Conservation (phyloP, 2,113 vertebrate species). For the Rhinopomastus cyanomelas region DNA sequence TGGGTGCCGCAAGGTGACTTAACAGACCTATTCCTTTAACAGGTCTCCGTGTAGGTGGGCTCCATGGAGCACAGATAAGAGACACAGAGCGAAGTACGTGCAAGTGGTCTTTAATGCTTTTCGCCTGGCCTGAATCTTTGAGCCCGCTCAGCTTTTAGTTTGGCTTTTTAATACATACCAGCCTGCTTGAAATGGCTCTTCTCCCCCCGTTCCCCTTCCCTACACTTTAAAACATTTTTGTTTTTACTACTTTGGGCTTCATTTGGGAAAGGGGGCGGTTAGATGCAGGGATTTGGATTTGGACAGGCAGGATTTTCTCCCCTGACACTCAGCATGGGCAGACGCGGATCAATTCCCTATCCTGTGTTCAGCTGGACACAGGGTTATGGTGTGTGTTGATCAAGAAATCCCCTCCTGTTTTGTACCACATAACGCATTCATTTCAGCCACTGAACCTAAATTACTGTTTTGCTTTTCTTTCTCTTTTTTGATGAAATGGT, state of each 20-base stretch:
- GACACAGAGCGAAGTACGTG: conserved; percentile 73
- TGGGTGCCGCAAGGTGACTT: conserved; percentile 21
- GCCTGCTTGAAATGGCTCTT: background rate
- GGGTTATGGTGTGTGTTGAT: conserved; percentile 74
- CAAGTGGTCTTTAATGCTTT: background rate
- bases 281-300: conserved; percentile 74
- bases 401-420: conserved; percentile 78
- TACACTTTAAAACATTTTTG: background rate
- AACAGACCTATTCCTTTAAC: conserved; percentile 61
- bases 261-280: conserved; percentile 52
- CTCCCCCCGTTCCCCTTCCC: too few relatives aligned
- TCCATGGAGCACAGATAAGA: conserved; percentile 69
- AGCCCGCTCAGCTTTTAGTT: conserved; percentile 22
- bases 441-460: conserved; percentile 78
- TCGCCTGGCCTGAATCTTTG: conserved; percentile 20
- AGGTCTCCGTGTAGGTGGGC: conserved; percentile 71
- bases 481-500: conserved; percentile 60
- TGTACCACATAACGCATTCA: conserved; percentile 72
- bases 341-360: conserved; percentile 77
- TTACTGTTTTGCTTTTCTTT: conserved; percentile 73
- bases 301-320: conserved; percentile 69
- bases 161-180: background rate
- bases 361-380: conserved; percentile 83
- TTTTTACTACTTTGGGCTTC: conserved; percentile 33
- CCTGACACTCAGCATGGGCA: conserved; percentile 76